phyloP scores from a whole-genome alignment of 2,888 invertebrate species.

The Melanophora roralis region DNA sequence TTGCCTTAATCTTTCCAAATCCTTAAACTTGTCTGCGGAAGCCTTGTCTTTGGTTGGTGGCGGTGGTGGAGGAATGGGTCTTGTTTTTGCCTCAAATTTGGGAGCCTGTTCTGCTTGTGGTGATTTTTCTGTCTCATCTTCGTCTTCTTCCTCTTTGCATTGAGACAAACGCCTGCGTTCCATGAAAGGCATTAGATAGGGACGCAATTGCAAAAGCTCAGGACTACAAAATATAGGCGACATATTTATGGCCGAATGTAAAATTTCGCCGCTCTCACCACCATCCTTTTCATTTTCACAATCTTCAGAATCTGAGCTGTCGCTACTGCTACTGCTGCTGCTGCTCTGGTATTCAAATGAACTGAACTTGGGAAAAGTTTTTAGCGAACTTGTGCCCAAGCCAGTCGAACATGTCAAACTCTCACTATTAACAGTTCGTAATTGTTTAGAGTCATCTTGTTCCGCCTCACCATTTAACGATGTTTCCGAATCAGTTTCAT shows the following conservation, averaged over 20 bases:
- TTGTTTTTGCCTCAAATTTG: constrained; percentile 51
- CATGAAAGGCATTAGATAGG: constrained; percentile 78
- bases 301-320: constrained; percentile 67
- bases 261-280: constrained; percentile 26
- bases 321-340: constrained; percentile 70
- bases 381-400: constrained; percentile 58
- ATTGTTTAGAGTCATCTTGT: neutral
- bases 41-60: constrained; percentile 70
- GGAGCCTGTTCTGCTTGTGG: constrained; percentile 61
- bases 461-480: constrained; percentile 63
- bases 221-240: constrained; percentile 65
- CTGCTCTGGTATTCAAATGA: constrained; percentile 72
- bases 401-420: constrained; percentile 63
- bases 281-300: constrained; percentile 57
- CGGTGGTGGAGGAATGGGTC: constrained; percentile 69
- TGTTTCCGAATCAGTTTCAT: constrained; percentile 74
- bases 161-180: constrained; percentile 86
- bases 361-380: constrained; percentile 66
- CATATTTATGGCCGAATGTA: constrained; percentile 64
- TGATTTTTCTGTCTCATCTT: constrained; percentile 80
- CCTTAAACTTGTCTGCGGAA: constrained; percentile 73
- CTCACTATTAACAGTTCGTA: constrained; percentile 53
- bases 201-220: constrained; percentile 70
- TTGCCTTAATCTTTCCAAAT: constrained; percentile 72
- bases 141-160: constrained; percentile 91